Conservation (phyloP, 2,113 vertebrate species). For the zebrafish (Danio rerio) region GRCz12tu NC_133189.1:37390001-37390500, state of each 20-base stretch:
- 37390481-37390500: no score
- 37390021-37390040: no score
- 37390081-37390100: no score
- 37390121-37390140: no score
- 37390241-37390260: background rate
- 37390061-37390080: no score
- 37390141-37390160: background rate
- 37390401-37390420: conserved; percentile 78
- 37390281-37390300: background rate
- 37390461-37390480: no score
- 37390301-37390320: background rate
- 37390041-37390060: no score
- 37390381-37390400: conserved; percentile 77
- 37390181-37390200: conserved; percentile 89
- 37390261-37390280: background rate
- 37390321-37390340: conserved; percentile 39
- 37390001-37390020: no score
- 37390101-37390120: no score
- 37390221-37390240: conserved; percentile 53
- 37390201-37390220: conserved; percentile 83
- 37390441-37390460: background rate
- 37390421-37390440: background rate
- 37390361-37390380: conserved; percentile 89
- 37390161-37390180: conserved; percentile 1
- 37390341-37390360: conserved; percentile 88